Evolutionary conservation across 2,888 invertebrate genomes (phyloP).

Genomic region (Antitype chi): DNA sequence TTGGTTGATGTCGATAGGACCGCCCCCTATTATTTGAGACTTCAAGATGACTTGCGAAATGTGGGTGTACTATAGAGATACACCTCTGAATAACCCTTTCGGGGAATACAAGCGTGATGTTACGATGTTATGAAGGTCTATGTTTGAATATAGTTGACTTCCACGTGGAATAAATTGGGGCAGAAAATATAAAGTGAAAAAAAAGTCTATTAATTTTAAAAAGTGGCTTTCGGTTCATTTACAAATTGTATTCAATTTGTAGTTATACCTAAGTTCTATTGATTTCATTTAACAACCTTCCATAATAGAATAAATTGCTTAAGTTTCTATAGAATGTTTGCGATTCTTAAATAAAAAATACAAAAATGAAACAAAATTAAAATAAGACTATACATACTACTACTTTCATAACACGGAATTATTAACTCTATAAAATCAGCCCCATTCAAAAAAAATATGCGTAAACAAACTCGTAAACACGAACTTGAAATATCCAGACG

Average conservation of each 20-base stretch:
- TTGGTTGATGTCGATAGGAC: no score
- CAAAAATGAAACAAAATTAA: not conserved
- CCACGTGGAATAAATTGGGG: no score
- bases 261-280: not conserved
- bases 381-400: not conserved
- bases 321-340: not conserved
- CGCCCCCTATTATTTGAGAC: no score
- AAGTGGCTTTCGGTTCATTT: not conserved
- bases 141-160: no score
- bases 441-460: not conserved
- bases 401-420: not conserved
- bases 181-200: no score
- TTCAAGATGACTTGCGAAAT: no score
- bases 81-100: no score
- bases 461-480: slow-evolving; percentile 21
- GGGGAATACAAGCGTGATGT: no score
- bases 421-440: not conserved
- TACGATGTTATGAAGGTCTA: no score
- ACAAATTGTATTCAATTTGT: not conserved
- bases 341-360: not conserved
- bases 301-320: not conserved
- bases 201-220: no score
- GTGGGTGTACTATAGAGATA: no score
- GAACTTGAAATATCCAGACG: slow-evolving; percentile 13
- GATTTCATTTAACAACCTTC: not conserved